Evolutionary conservation across 2,888 invertebrate species (phyloP), one percentile per base, ranked within the genome.

Genomic region (Coelinius sp.): DNA sequence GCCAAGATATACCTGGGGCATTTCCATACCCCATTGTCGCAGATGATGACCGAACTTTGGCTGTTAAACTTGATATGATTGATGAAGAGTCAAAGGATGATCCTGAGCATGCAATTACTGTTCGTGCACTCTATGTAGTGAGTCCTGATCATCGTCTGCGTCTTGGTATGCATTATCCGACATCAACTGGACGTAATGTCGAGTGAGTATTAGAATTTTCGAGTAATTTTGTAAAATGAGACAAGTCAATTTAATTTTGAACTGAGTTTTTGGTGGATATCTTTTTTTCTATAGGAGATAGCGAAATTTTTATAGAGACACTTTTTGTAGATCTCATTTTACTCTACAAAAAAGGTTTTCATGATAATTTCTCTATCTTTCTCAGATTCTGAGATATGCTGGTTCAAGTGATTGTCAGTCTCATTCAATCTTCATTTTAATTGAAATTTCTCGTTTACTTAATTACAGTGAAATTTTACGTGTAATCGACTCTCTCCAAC

Each of bases 1-100:
- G 93, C 81, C 86, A 88, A 77, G 93, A 93, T 80, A 93, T 93
- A 85, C 91, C 91, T 81, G 92, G 93, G 5, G 91, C 92, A 1
- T 93, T 95, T 79, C 94, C 95, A 0, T 95, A 93, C 85, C 95
- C 95, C 14, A 95, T 96, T 77, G 93, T 96, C 79, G 93, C 94
- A 12, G 96, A 96, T 88, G 91, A 91, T 46, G 90, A 90, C 7
- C 90, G 95, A 14, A 90, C 91, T 52, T 86, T 96, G 80, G 95
- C 95, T 17, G 91, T 93, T 0, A 81, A 90, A 78, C 88, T 96
- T 73, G 94, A 94, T 76, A 95, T 96, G 94, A 89, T 96, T 73
- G 95, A 95, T 83, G 93, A 94, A 76, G 91, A 90, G 31, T 92
- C 94, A 83, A 92, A 90, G 79, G 90, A 92, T 80, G 90, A 91